Base-by-base conservation (phyloP, 2,888 invertebrate genomes). In the Omphaloscelis lunosa region DNA sequence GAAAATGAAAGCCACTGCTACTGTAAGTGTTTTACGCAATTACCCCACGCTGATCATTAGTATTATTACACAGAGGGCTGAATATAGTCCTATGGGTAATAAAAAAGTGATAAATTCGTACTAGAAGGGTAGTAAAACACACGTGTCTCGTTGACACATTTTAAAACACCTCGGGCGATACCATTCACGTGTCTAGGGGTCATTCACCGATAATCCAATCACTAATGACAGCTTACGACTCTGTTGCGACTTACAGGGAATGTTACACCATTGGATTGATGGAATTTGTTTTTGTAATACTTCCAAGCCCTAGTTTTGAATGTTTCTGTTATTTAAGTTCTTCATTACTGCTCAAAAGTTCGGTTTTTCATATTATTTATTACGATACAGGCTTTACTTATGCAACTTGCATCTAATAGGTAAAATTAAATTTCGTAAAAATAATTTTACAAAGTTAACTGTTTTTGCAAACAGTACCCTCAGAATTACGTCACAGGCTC, bases 131-230 rank as follows among this genome's bases (percentile, higher is more conserved):
- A 56, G 74, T 85, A 70, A 78, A 78, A 66, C 53, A 62, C 71
- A 75, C 45, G 75, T 83, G 74, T 78, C n/a, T 73, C 20, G 72
- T 83, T 86, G 86, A 88, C 88, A 85, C 79, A 88, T 86, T 85
- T 86, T 80, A 71, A 11, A 73, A 69, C 79, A 82, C 82, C 76
- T 78, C 72, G 77, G 81, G 61, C 79, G 86, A 86, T 81, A 79
- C 69, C 71, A 75, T 79, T 78, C 86, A 84, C 85, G 87, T 85
- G 89, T 84, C 82, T 76, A 79, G 75, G 85, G 92, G 90, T 92
- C 91, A 82, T 80, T 86, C 92, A 88, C 92, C 93, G 93, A 94
- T 94, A 94, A 94, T 94, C 93, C 90, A 89, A 92, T 92, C 90
- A 90, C 87, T 81, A 89, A 86, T 85, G 88, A 83, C 87, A 87